Conservation (phyloP, 2,113 vertebrate genomes). For the Coturnix japonica region DNA sequence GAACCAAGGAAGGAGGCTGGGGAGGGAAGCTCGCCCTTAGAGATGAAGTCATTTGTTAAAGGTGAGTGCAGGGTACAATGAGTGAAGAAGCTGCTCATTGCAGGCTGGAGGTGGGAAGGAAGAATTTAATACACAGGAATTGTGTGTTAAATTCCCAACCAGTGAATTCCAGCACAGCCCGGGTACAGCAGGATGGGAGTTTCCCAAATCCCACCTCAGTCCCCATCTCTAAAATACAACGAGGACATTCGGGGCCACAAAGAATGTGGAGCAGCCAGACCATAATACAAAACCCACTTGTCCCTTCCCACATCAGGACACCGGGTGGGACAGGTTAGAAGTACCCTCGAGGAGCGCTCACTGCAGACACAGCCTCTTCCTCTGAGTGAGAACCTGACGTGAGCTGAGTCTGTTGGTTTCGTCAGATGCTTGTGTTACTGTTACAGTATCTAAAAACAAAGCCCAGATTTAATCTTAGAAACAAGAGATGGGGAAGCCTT, state of each 20-base stretch:
- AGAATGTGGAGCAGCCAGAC: neutral
- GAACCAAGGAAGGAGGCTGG: neutral
- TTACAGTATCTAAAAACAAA: slow-evolving; percentile 40
- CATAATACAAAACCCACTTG: neutral
- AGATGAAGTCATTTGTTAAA: neutral
- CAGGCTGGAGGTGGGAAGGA: neutral
- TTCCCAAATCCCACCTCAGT: neutral
- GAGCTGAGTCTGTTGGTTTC: neutral
- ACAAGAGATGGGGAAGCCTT: slow-evolving; percentile 19
- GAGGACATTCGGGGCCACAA: neutral
- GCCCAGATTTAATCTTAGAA: slow-evolving; percentile 40
- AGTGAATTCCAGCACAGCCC: neutral
- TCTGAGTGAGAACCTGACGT: neutral
- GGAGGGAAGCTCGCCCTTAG: neutral
- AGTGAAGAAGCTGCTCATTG: slow-evolving; percentile 13
- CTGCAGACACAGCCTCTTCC: neutral
- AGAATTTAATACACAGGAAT: neutral
- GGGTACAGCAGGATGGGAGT: neutral
- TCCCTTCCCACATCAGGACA: neutral
- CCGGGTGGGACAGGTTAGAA: neutral
- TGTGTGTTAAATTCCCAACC: neutral
- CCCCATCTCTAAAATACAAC: neutral
- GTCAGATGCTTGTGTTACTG: neutral
- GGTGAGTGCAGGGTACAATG: neutral
- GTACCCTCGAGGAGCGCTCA: neutral